Conservation (phyloP, 2,888 invertebrate genomes). For the Drosophila anomelani region DNA sequence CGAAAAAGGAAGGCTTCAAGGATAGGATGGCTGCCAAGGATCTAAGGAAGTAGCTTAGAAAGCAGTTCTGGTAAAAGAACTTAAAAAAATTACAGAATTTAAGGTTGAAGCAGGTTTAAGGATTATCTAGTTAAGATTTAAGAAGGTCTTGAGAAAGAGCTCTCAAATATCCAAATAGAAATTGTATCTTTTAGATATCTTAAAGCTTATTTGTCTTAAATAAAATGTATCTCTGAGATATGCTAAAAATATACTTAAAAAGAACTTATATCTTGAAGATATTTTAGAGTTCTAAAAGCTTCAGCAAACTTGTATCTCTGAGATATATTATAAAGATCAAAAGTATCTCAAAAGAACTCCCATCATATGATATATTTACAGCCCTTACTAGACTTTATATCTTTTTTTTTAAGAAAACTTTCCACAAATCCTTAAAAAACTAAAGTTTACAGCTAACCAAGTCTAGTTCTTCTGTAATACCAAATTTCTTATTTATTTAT, state of each 20-base stretch:
- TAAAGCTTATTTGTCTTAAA: neutral
- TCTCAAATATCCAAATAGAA: neutral
- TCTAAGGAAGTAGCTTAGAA: neutral
- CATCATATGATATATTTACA: neutral
- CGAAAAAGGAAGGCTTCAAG: neutral
- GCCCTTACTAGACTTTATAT: too few relatives aligned
- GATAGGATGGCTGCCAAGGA: too few relatives aligned
- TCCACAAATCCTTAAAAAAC: too few relatives aligned
- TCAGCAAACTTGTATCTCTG: neutral
- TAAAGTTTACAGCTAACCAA: too few relatives aligned
- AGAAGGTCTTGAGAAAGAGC: neutral
- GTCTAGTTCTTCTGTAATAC: too few relatives aligned
- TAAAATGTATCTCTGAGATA: neutral
- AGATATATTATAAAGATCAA: neutral
- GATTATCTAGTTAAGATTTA: neutral
- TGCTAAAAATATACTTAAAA: too few relatives aligned
- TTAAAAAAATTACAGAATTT: neutral
- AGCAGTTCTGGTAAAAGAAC: neutral
- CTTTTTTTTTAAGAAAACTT: too few relatives aligned
- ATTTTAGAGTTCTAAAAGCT: neutral
- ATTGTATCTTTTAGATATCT: neutral
- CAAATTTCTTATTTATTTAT: too few relatives aligned
- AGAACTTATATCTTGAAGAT: neutral
- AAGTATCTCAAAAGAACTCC: neutral
- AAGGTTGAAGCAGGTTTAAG: neutral